A percentile compares a stretch with the other conserved stretches of the same genome.
Conservation (phyloP, 2,888 invertebrate species). For the Agonopterix subpropinquella region DNA sequence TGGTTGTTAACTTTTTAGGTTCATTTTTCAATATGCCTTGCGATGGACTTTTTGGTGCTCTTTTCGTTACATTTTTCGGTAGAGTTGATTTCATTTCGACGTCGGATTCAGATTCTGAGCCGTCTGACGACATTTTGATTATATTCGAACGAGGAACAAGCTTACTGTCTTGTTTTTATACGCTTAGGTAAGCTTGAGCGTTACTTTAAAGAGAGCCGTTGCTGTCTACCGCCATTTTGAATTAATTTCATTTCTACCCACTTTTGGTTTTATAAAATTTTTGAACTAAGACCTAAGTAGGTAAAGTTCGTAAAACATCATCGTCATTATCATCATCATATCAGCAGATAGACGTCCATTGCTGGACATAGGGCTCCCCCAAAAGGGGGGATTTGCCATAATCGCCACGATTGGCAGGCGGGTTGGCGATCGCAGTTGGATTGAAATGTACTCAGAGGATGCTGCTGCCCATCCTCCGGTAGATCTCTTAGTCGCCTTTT, state of each 20-base stretch:
- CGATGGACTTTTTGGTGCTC: slow-evolving; percentile 23
- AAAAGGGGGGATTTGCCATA: no score
- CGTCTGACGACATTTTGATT: slow-evolving; percentile 20
- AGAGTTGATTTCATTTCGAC: slow-evolving; percentile 20
- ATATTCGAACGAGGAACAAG: slow-evolving; percentile 3
- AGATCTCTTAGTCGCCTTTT: no score
- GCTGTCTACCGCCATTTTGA: not conserved
- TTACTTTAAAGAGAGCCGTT: slow-evolving; percentile 24
- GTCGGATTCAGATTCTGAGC: slow-evolving; percentile 20
- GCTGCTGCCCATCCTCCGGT: no score
- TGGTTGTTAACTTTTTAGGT: slow-evolving; percentile 42
- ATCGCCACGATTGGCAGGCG: no score
- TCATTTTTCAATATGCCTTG: slow-evolving; percentile 22
- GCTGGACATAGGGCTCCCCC: no score
- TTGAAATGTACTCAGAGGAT: no score
- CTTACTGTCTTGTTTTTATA: not conserved
- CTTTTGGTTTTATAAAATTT: not conserved
- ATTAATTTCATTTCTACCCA: not conserved
- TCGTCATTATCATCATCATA: no score
- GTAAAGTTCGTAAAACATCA: not conserved
- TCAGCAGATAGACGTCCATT: no score
- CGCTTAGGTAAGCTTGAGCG: slow-evolving; percentile 8
- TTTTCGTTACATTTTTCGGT: slow-evolving; percentile 22
- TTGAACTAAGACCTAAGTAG: not conserved
- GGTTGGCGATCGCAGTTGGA: no score